phyloP scores from a whole-genome alignment of 2,888 invertebrate species.

The Tuberolachnus salignus region DNA sequence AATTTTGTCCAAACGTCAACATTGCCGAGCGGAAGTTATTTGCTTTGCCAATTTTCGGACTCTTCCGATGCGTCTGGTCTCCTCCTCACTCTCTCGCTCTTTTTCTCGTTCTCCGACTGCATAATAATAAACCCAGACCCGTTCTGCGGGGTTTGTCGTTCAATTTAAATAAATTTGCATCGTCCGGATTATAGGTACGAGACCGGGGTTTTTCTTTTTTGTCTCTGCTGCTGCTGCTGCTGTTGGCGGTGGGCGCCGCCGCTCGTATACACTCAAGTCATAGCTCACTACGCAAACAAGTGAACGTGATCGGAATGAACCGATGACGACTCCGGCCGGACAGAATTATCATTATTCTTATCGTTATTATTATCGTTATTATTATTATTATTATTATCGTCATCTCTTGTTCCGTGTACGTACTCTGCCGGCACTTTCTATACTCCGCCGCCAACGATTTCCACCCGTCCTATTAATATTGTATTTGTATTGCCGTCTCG shows the following conservation, averaged over 20 bases:
- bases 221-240: not conserved
- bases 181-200: not conserved
- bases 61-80: slow-evolving; percentile 1
- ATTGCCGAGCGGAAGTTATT: slow-evolving; percentile 20
- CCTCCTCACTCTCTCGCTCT: not conserved
- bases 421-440: not conserved
- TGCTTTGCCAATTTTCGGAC: slow-evolving; percentile 49
- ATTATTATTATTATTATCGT: slow-evolving; percentile 38
- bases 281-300: slow-evolving; percentile 52
- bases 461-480: not conserved
- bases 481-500: slow-evolving; percentile 23
- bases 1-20: slow-evolving; percentile 36
- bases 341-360: slow-evolving; percentile 54
- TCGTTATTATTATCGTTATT: not conserved
- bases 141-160: slow-evolving; percentile 38
- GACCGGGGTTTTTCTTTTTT: not conserved
- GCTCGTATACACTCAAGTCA: slow-evolving; percentile 46
- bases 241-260: too few relatives aligned
- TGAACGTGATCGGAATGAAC: slow-evolving; percentile 53
- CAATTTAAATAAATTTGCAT: slow-evolving; percentile 55
- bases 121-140: slow-evolving; percentile 55
- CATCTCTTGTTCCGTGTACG: slow-evolving; percentile 7
- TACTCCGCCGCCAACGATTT: not conserved
- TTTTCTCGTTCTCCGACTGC: too few relatives aligned
- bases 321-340: slow-evolving; percentile 38